A percentile compares a stretch with the other conserved stretches of the same genome.
phyloP scores from a whole-genome alignment of 2,888 invertebrate genomes.

The Fabriciana adippe region DNA sequence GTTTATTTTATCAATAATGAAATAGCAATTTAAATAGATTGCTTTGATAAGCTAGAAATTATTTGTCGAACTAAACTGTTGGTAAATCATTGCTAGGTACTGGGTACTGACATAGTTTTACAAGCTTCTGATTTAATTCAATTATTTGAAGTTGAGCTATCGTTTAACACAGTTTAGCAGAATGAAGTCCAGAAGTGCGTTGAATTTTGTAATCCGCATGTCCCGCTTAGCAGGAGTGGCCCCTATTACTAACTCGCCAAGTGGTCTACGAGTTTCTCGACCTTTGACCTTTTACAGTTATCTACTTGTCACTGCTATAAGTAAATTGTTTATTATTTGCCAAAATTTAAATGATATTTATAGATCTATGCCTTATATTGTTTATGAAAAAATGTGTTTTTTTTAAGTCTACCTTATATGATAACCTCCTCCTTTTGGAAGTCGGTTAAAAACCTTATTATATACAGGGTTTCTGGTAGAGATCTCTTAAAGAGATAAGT shows the following conservation, averaged over 20 bases:
- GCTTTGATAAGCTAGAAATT: constrained; percentile 5
- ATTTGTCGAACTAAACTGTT: background rate
- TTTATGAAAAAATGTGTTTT: too few species aligned
- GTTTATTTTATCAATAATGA: constrained; percentile 5
- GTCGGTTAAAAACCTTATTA: too few species aligned
- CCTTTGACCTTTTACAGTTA: constrained; percentile 21
- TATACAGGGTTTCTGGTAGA: too few species aligned
- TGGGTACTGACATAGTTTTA: background rate
- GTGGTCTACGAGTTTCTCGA: constrained; percentile 24
- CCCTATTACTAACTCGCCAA: constrained; percentile 21
- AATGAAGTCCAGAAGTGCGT: constrained; percentile 7
- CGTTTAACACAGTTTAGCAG: background rate
- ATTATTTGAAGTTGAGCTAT: background rate
- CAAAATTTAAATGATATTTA: too few species aligned
- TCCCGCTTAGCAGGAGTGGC: constrained; percentile 31
- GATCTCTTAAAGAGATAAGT: too few species aligned
- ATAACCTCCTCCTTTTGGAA: too few species aligned
- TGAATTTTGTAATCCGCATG: constrained; percentile 24
- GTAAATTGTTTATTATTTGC: constrained; percentile 11
- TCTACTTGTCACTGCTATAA: constrained; percentile 28
- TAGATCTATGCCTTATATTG: too few species aligned
- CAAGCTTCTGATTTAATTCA: background rate
- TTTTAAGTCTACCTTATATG: too few species aligned
- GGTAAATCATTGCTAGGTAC: background rate
- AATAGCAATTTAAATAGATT: background rate